Conservation (phyloP, 2,113 vertebrate genomes). For the Oceanites oceanicus region DNA sequence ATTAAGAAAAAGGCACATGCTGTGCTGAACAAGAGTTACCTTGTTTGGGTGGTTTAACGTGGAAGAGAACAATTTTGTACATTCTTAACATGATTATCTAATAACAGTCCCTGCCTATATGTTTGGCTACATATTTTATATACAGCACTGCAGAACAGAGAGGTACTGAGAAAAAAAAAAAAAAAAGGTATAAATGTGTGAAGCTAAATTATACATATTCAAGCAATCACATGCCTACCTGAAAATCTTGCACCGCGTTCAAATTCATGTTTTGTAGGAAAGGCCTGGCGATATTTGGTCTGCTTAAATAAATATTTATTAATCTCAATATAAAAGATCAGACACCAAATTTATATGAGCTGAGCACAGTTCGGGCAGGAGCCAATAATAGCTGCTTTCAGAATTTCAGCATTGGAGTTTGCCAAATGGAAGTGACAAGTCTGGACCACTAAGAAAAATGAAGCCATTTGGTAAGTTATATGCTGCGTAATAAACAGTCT, state of each 20-base stretch:
- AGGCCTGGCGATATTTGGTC: neutral
- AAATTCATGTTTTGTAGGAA: neutral
- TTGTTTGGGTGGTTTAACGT: neutral
- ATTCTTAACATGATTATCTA: neutral
- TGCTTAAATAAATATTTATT: slow-evolving; percentile 64
- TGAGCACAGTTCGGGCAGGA: slow-evolving; percentile 1
- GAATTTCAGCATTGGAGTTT: slow-evolving; percentile 56
- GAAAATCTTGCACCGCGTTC: neutral
- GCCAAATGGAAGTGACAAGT: slow-evolving; percentile 72
- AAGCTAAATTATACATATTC: slow-evolving; percentile 14
- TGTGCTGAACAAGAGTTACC: neutral
- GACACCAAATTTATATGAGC: slow-evolving; percentile 49
- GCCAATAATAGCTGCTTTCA: slow-evolving; percentile 68
- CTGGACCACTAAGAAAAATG: slow-evolving; percentile 70
- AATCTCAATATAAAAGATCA: slow-evolving; percentile 63
- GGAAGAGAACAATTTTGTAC: neutral
- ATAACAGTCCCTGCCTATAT: neutral
- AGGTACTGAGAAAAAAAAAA: neutral
- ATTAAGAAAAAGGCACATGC: neutral
- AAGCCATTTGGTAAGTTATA: slow-evolving; percentile 66
- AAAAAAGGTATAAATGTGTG: neutral
- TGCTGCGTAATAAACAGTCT: slow-evolving; percentile 67
- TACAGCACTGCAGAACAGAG: neutral
- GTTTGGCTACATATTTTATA: neutral
- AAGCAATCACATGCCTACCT: slow-evolving; percentile 9